These are phyloP conservation scores for Diabrotica virgifera DNA, from an alignment of 1,140 invertebrate genomes.

Conservation along the genomic window DNA sequence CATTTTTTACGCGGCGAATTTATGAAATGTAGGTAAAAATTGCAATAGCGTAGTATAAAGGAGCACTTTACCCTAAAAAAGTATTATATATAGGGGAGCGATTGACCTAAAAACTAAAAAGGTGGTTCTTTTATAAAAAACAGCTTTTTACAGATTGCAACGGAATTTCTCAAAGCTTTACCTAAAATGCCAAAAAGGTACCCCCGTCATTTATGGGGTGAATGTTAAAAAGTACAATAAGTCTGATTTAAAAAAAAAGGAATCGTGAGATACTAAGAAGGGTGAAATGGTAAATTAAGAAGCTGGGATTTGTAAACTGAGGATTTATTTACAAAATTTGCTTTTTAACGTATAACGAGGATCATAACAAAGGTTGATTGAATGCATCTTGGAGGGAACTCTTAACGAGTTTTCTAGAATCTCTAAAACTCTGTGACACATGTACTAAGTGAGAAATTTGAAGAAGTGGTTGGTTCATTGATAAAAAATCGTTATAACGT, in stretches of 20 bases:
- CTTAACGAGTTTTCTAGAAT: too few relatives aligned
- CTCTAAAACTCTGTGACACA: too few relatives aligned
- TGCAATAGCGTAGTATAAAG: conserved; percentile 34
- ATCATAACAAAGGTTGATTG: too few relatives aligned
- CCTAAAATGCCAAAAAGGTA: conserved; percentile 20
- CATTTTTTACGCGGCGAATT: conserved; percentile 35
- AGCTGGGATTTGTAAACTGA: too few relatives aligned
- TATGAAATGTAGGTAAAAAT: conserved; percentile 38
- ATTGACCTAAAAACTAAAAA: conserved; percentile 36
- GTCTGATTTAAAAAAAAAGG: neutral
- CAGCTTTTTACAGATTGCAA: conserved; percentile 20
- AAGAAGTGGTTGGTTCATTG: too few relatives aligned
- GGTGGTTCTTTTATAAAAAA: conserved; percentile 32
- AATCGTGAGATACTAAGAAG: neutral
- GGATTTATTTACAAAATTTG: too few relatives aligned
- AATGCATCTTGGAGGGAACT: too few relatives aligned
- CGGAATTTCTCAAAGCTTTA: conserved; percentile 33
- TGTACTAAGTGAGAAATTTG: too few relatives aligned
- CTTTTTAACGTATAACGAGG: too few relatives aligned
- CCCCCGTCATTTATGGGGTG: conserved; percentile 1
- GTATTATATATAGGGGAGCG: conserved; percentile 27
- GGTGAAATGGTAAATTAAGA: too few relatives aligned
- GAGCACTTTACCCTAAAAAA: conserved; percentile 40
- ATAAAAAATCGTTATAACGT: too few relatives aligned
- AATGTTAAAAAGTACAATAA: conserved; percentile 6